A percentile compares a stretch with the other conserved stretches of the same genome.
phyloP scores from a whole-genome alignment of 2,888 invertebrate species.

The Drosophila meridionalis region DNA sequence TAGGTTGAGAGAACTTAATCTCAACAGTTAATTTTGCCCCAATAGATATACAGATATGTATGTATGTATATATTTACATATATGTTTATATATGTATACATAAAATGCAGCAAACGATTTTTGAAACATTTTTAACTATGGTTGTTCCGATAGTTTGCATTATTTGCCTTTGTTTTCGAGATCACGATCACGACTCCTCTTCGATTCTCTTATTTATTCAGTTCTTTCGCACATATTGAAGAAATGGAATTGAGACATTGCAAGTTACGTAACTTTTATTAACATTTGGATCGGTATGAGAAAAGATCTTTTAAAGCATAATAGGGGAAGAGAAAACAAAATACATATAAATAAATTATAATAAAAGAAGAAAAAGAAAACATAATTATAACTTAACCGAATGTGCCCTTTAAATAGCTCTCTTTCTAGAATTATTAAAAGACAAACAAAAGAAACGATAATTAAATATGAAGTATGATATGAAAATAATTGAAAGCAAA shows the following conservation, averaged over 20 bases:
- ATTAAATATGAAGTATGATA: slow-evolving; percentile 32
- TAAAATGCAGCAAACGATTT: slow-evolving; percentile 41
- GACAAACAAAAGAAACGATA: slow-evolving; percentile 44
- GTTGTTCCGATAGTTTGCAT: slow-evolving; percentile 38
- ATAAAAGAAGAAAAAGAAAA: slow-evolving; percentile 37
- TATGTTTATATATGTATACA: not conserved
- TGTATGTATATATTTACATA: slow-evolving; percentile 35
- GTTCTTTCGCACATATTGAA: slow-evolving; percentile 26
- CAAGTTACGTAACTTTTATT: slow-evolving; percentile 17
- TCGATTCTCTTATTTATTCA: slow-evolving; percentile 1
- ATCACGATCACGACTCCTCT: slow-evolving; percentile 21
- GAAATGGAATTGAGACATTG: slow-evolving; percentile 70
- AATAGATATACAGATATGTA: slow-evolving; percentile 38
- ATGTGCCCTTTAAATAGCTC: slow-evolving; percentile 86
- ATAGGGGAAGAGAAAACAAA: slow-evolving; percentile 35
- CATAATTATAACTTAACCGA: slow-evolving; percentile 85
- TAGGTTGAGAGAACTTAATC: slow-evolving; percentile 47
- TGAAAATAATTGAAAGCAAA: slow-evolving; percentile 27
- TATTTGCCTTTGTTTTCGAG: slow-evolving; percentile 27
- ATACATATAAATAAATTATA: slow-evolving; percentile 32
- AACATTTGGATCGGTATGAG: slow-evolving; percentile 8
- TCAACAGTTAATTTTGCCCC: slow-evolving; percentile 55
- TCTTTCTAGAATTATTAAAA: slow-evolving; percentile 83
- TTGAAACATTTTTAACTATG: slow-evolving; percentile 56
- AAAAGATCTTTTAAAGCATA: slow-evolving; percentile 26